Percentiles rank a stretch among this genome's conserved stretches.
Conservation (phyloP, 2,888 invertebrate species). For the Caenorhabditis sinica region DNA sequence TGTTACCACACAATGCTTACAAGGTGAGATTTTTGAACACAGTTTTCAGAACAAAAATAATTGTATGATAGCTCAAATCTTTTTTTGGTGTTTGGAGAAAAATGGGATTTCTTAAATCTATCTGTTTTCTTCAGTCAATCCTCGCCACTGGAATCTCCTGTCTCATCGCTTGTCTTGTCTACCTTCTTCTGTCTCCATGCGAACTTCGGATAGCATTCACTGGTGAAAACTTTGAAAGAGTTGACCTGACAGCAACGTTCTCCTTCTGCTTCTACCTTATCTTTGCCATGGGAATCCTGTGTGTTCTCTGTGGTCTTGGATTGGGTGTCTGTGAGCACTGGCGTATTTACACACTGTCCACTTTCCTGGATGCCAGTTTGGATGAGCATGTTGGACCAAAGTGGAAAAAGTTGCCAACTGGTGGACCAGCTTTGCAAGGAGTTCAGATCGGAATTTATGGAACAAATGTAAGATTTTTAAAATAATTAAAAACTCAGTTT, state of each 20-base stretch:
- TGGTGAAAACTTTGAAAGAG: conserved; percentile 72
- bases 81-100: no score
- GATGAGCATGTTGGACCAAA: conserved; percentile 80
- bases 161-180: conserved; percentile 76
- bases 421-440: conserved; percentile 44
- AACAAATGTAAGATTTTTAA: conserved; percentile 29
- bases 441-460: conserved; percentile 44
- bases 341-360: conserved; percentile 79
- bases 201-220: conserved; percentile 79
- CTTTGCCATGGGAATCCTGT: conserved; percentile 75
- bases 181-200: conserved; percentile 76
- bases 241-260: conserved; percentile 75
- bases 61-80: no score
- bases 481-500: neutral
- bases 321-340: conserved; percentile 79
- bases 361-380: conserved; percentile 78
- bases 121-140: conserved; percentile 55
- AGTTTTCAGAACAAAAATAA: no score
- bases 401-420: conserved; percentile 50
- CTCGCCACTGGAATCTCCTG: conserved; percentile 75
- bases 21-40: conserved; percentile 53
- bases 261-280: conserved; percentile 81
- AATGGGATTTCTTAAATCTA: neutral
- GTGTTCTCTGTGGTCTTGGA: conserved; percentile 73
- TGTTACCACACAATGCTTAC: conserved; percentile 79